Evolutionary conservation across 30 jellyfish, hydroid and myxozoan species (phyloP), one percentile per base, ranked within the genome.

Genomic region (Haliclystus octoradiatus): DNA sequence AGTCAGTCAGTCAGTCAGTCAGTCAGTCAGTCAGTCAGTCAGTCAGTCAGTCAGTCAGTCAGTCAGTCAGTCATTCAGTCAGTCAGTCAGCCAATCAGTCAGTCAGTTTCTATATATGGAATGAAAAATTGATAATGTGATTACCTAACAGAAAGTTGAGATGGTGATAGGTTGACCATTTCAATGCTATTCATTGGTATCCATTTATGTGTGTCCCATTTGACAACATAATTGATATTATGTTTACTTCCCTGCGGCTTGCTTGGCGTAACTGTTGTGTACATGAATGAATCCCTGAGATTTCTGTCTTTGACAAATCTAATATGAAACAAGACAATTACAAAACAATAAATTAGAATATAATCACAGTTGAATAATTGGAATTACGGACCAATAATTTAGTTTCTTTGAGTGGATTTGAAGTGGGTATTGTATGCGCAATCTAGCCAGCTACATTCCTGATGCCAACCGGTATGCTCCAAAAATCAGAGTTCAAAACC

Each of bases 121-220:
- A 19, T 40, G 57, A 9, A 9, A 19, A 5, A 19, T 40, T 9
- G 19, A 19, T 19, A 5, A 24, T n/a, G 49, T 15, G 9, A 28
- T 81, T n/a, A 88, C 98, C 98, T 88, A 3, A 77, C 92, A 66
- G 88, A 87, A 71, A 88, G 52, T 61, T 85, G 80, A 3, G 94
- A 73, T 22, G 75, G 66, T 12, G 85, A 31, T 25, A 72, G 93
- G 9, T 79, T 74, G 50, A 60, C 74, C 19, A 88, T 35, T 2
- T 73, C 69, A n/a, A 60, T 89, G 12, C 79, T 75, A 29, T 33
- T 19, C 50, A 66, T 83, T 14, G 95, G 94, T 1, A 81, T 33
- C 93, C 98, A 88, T 52, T 81, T 81, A 31, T 69, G 73, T 30
- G 81, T 75, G 75, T 81, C 77, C 97, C 97, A 88, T 68, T 76